Percentiles rank a stretch among this genome's conserved stretches.
Evolutionary conservation across 2,797 vertebrate species (phyloP).

Genomic region (Sternarchorhynchus goeldii): DNA sequence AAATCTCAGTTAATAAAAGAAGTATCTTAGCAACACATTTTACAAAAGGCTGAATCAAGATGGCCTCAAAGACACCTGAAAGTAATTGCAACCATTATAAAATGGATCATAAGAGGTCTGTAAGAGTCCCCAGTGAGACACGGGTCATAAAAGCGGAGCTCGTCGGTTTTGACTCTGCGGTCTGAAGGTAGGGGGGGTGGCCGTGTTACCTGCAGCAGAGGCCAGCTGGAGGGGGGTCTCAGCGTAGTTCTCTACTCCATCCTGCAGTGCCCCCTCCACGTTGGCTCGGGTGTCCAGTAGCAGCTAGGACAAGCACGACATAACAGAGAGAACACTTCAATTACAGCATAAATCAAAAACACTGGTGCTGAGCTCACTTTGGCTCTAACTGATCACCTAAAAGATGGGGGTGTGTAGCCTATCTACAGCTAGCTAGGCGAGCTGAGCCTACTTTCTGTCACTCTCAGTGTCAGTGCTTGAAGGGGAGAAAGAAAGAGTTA

Average conservation of each 20-base stretch:
- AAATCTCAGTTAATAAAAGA: too few relatives aligned
- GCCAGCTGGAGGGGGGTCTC: constrained; percentile 83
- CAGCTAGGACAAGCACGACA: constrained; percentile 65
- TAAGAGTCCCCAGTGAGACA: not conserved
- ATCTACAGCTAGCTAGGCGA: constrained; percentile 26
- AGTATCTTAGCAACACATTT: too few relatives aligned
- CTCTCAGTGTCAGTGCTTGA: constrained; percentile 21
- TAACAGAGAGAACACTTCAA: not conserved
- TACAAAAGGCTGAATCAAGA: not conserved
- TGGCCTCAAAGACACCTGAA: not conserved
- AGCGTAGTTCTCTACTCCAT: constrained; percentile 77
- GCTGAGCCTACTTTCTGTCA: constrained; percentile 22
- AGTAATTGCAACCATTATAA: not conserved
- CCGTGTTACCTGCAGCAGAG: constrained; percentile 76
- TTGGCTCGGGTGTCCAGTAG: constrained; percentile 78
- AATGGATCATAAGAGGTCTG: not conserved
- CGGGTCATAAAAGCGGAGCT: not conserved
- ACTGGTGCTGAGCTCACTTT: not conserved
- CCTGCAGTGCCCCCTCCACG: constrained; percentile 78
- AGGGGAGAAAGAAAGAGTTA: not conserved
- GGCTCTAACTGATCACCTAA: constrained; percentile 3
- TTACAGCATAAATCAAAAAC: not conserved
- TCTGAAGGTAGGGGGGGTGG: not conserved
- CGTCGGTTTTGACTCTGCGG: not conserved
- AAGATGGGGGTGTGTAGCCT: not conserved